phyloP scores from a whole-genome alignment of 2,113 vertebrate genomes.

The Calyptomena viridis region DNA sequence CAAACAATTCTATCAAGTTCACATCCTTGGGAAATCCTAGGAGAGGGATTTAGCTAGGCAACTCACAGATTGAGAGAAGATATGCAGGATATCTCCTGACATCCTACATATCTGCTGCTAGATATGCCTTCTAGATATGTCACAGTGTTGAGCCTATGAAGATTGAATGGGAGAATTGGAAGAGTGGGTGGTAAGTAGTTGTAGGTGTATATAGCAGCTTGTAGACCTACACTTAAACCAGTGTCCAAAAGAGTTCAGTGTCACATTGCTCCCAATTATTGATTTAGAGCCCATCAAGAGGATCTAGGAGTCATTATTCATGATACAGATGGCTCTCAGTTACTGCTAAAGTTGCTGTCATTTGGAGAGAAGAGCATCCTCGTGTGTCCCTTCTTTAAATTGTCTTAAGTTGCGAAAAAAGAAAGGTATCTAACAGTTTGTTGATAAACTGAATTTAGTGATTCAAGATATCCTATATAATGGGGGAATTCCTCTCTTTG shows the following conservation, averaged over 20 bases:
- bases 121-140: neutral
- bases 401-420: neutral
- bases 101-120: neutral
- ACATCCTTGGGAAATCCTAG: neutral
- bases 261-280: rapidly evolving
- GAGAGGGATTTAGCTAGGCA: neutral
- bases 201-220: neutral
- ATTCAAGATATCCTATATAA: neutral
- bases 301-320: neutral
- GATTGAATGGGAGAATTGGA: neutral
- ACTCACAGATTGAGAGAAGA: neutral
- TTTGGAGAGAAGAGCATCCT: neutral
- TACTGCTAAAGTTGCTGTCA: neutral
- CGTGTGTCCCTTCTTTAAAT: neutral
- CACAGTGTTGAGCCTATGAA: neutral
- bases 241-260: neutral
- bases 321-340: neutral
- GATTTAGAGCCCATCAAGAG: neutral
- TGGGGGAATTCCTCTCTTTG: neutral
- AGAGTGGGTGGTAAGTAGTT: neutral
- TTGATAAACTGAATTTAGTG: neutral
- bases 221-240: neutral
- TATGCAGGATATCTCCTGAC: neutral
- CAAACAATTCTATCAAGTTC: neutral
- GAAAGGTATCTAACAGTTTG: neutral